These are phyloP conservation scores for Galemys pyrenaicus DNA, from an alignment of 2,113 vertebrate species.

Conservation along the genomic window DNA sequence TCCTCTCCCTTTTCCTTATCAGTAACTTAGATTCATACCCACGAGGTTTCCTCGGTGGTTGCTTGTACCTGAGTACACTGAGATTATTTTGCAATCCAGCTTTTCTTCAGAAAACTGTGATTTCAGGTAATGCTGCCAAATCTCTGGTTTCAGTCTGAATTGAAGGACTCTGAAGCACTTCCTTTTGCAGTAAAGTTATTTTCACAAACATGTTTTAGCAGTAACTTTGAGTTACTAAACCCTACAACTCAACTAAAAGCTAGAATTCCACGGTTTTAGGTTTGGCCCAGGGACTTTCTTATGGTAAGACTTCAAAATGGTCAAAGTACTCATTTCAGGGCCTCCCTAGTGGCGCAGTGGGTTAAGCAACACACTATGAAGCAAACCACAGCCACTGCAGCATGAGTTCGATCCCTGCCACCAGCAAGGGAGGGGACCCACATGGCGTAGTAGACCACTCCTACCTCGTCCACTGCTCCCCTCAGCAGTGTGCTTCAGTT, in stretches of 20 bases:
- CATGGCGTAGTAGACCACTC: too few species aligned
- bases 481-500: too few species aligned
- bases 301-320: not conserved
- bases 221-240: not conserved
- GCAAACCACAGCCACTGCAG: too few species aligned
- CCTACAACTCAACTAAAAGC: not conserved
- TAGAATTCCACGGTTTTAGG: not conserved
- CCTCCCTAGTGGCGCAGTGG: too few species aligned
- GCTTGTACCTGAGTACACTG: fast-evolving
- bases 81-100: not conserved
- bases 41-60: not conserved
- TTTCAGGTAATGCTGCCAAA: not conserved
- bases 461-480: too few species aligned
- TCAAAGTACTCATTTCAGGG: not conserved
- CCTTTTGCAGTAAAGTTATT: slow-evolving; percentile 25
- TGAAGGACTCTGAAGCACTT: slow-evolving; percentile 6
- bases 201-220: slow-evolving; percentile 48
- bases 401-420: too few species aligned
- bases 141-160: slow-evolving; percentile 9
- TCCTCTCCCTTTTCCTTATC: not conserved
- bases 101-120: slow-evolving; percentile 45
- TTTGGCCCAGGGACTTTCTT: not conserved
- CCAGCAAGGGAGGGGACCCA: too few species aligned
- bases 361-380: too few species aligned
- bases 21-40: not conserved